Conservation (phyloP, 2,113 vertebrate genomes). For the Brachirus orientalis region DNA sequence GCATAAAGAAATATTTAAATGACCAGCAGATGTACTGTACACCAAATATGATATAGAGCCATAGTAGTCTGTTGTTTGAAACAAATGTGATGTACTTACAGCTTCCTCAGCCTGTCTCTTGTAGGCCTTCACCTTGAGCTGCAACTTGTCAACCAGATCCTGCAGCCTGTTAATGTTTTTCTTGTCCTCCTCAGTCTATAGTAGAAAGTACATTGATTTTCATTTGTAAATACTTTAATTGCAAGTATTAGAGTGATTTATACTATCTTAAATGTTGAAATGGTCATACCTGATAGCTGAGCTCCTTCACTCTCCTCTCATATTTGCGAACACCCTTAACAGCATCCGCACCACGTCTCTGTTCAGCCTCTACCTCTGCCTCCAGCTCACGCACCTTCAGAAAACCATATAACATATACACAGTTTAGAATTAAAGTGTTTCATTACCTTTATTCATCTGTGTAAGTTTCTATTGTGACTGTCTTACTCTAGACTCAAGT, state of each 20-base stretch:
- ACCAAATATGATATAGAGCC: background rate
- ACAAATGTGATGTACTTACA: constrained; percentile 48
- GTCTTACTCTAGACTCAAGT: constrained; percentile 82
- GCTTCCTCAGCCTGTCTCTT: constrained; percentile 93
- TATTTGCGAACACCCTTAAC: constrained; percentile 75
- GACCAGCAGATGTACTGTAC: background rate
- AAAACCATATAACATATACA: background rate
- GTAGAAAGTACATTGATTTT: background rate
- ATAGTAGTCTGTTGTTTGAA: too few species aligned
- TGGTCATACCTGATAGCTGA: constrained; percentile 66
- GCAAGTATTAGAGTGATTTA: background rate
- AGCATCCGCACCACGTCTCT: constrained; percentile 70
- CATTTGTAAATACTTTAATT: background rate
- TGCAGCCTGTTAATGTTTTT: constrained; percentile 70
- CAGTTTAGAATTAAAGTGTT: background rate
- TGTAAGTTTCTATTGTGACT: rapidly evolving
- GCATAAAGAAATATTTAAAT: background rate
- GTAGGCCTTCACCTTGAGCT: constrained; percentile 92
- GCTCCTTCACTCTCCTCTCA: constrained; percentile 76
- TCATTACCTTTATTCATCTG: background rate
- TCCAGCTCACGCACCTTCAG: constrained; percentile 70
- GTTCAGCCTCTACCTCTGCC: constrained; percentile 59
- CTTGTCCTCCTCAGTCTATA: constrained; percentile 73
- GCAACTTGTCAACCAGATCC: constrained; percentile 84
- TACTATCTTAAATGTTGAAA: background rate